Base-by-base conservation (phyloP, 1,140 invertebrate genomes). In the Cydia fagiglandana region DNA sequence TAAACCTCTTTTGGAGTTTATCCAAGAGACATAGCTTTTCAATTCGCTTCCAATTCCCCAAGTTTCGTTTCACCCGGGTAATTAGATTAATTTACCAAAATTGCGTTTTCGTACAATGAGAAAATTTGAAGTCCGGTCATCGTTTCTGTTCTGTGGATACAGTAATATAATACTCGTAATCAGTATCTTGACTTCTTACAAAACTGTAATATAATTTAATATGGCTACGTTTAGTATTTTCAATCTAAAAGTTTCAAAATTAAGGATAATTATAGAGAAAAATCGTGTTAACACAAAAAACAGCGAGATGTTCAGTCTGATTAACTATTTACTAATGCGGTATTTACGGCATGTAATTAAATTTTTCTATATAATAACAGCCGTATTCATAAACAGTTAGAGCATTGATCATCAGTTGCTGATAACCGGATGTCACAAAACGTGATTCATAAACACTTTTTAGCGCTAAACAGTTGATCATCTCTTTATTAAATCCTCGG, bases 1-100 rank as follows among this genome's bases (percentile, higher is more conserved):
- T 56, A 47, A 70, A 70, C 61, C 45, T 74, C 70, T 75, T 75
- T 75, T 81, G 73, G 78, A 77, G 56, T 81, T 81, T 77, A 80
- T 78, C 73, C 77, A 77, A 64, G 74, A 70, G 76, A 75, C 75
- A 70, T 70, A 75, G 56, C 73, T 64, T 64, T 76, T 76, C 61
- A 68, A 75, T 34, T 75, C 20, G 61, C 53, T 17, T 50, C 66
- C 66, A 70, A 70, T 70, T 66, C 28, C 30, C 56, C 56, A n/a
- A 61, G 45, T 75, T 61, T 53, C 50, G 30, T 75, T 75, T 75
- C 73, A 38, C 53, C 15, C 50, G 56, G 28, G 20, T 75, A 64
- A 75, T 75, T 75, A 75, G 50, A 75, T 75, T 64, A 75, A 75
- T 75, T 75, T 53, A 34, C n/a, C 50, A 17, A 66, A 66, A 77